Percentiles rank a stretch among this genome's conserved stretches.
These are phyloP conservation scores for Leptoclinus maculatus DNA, from an alignment of 2,797 vertebrate species.

Conservation along the genomic window DNA sequence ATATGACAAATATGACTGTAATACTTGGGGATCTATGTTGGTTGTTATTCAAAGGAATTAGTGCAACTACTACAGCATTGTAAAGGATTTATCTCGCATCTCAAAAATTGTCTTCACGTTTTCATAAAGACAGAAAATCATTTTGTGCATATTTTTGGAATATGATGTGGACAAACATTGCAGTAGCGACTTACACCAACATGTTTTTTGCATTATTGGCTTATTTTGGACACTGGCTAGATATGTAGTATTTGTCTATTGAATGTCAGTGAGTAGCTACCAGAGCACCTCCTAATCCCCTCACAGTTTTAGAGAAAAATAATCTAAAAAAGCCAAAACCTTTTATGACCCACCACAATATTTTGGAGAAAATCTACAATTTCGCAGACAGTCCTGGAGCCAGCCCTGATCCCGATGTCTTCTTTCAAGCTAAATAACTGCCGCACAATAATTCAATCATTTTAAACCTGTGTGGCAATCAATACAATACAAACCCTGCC, in stretches of 20 bases:
- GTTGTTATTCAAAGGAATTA: not conserved
- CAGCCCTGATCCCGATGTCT: not conserved
- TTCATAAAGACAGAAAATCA: not conserved
- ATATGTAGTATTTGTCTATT: not conserved
- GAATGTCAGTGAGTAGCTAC: slow-evolving; percentile 14
- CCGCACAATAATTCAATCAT: slow-evolving; percentile 40
- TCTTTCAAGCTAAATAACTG: slow-evolving; percentile 40
- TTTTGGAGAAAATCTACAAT: slow-evolving; percentile 39
- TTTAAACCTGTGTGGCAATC: slow-evolving; percentile 43
- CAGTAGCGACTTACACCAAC: not conserved
- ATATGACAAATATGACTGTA: not conserved
- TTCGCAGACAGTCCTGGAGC: slow-evolving; percentile 10
- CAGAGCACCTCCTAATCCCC: slow-evolving; percentile 13
- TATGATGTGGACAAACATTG: not conserved
- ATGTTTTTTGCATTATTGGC: not conserved
- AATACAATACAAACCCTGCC: slow-evolving; percentile 30
- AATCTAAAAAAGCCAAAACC: slow-evolving; percentile 16
- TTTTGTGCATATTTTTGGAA: not conserved
- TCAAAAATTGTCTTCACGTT: not conserved
- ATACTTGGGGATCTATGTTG: not conserved
- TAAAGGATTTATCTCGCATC: not conserved
- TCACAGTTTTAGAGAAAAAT: slow-evolving; percentile 23
- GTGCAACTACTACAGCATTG: not conserved
- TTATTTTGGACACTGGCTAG: not conserved
- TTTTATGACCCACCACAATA: slow-evolving; percentile 4